Evolutionary conservation across 2,113 vertebrate species (phyloP), one percentile per base, ranked within the genome.

Genomic region (Gasterosteus nipponicus): DNA sequence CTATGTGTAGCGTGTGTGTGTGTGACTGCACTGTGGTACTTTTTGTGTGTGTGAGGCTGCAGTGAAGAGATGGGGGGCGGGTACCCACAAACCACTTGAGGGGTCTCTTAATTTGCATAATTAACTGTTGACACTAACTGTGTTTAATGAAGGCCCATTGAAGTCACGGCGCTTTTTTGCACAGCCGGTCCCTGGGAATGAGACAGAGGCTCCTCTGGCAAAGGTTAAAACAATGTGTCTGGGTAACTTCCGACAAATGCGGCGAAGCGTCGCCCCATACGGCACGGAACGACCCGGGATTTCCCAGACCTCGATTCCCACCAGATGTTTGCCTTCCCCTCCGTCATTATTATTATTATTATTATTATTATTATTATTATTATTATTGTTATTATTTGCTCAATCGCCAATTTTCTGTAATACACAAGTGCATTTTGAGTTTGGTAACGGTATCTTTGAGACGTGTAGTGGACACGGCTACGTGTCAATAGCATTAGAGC

Each of bases 101-200:
- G 88, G 87, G 82, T 92, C 85, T 92, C 82, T 69, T 82, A 46
- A 92, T 94, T 93, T 94, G 91, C 94, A 95, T 94, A 93, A 93
- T 95, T 93, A 94, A 93, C 92, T 93, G 89, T 93, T 93, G 93
- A 92, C 91, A 90, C 87, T 92, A 91, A 92, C 92, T 92, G 91
- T 88, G 91, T 86, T 91, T 94, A 93, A 94, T 92, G 91, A 93
- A 92, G 92, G 82, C 86, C 86, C 82, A 91, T 93, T 93, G 89
- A 92, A 92, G 90, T 88, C 77, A 86, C 81, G 85, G 88, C 35
- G 87, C 89, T 87, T 83, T 86, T 86, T 91, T 87, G 87, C 87
- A 91, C 87, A 91, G 86, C 74, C 76, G 82, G 87, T 83, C 82
- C 81, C 82, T 93, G 92, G 91, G 91, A 94, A 92, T 92, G 87